Evolutionary conservation across 2,888 invertebrate genomes (phyloP).

Genomic region (Dasysyrphus albostriatus): DNA sequence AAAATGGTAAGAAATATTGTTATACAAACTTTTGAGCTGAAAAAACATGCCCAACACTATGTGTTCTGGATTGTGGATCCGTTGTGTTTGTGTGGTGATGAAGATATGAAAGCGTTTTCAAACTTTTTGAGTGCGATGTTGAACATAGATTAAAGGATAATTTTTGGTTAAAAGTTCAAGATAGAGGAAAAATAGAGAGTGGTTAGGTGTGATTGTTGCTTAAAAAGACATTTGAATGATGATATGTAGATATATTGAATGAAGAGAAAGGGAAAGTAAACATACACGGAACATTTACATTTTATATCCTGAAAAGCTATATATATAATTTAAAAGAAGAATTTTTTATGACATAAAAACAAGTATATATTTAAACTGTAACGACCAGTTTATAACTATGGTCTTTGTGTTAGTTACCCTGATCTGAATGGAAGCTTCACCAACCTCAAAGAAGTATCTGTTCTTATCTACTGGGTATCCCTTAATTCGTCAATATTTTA

Average conservation of each 20-base stretch:
- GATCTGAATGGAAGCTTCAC: too few relatives aligned
- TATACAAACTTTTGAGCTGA: conserved; percentile 49
- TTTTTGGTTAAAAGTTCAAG: conserved; percentile 18
- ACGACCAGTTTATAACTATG: too few relatives aligned
- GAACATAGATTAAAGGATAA: conserved; percentile 28
- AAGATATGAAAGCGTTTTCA: conserved; percentile 12
- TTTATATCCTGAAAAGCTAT: too few relatives aligned
- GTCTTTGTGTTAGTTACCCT: too few relatives aligned
- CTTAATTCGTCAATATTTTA: too few relatives aligned
- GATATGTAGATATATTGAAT: neutral
- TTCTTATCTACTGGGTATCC: too few relatives aligned
- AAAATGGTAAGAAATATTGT: conserved; percentile 27
- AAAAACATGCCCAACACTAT: conserved; percentile 11
- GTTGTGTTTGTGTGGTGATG: neutral
- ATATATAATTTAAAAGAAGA: too few relatives aligned
- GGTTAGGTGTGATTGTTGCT: neutral
- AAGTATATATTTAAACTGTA: too few relatives aligned
- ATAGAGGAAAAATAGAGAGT: neutral
- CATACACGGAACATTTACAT: neutral
- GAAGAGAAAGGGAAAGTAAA: neutral
- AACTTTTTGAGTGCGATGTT: conserved; percentile 8
- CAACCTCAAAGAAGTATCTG: too few relatives aligned
- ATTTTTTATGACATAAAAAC: too few relatives aligned
- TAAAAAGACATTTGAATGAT: neutral
- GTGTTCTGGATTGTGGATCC: conserved; percentile 8